A percentile compares a stretch with the other conserved stretches of the same genome.
Evolutionary conservation across 2,888 invertebrate genomes (phyloP).

Genomic region (Eristalinus aeneus): DNA sequence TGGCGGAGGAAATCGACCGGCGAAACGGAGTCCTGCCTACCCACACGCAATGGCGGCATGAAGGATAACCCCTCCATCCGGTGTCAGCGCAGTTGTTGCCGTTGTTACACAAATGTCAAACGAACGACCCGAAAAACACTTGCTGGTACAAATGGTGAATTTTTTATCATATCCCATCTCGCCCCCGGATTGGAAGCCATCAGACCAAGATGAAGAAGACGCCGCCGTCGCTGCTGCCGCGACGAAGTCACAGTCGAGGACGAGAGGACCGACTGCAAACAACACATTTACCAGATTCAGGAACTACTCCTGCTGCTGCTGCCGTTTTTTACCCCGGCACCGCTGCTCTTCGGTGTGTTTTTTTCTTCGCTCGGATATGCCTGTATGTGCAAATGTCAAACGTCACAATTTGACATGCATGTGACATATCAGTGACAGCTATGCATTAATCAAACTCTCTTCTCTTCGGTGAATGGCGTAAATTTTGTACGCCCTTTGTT

Average conservation of each 20-base stretch:
- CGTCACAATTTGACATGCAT: constrained; percentile 81
- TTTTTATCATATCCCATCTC: constrained; percentile 65
- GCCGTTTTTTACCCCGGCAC: neutral
- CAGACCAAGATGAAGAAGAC: constrained; percentile 59
- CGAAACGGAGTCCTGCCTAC: constrained; percentile 44
- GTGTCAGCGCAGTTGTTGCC: constrained; percentile 23
- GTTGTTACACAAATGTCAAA: constrained; percentile 69
- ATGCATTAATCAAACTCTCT: constrained; percentile 81
- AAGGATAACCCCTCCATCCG: constrained; percentile 56
- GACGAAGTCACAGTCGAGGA: constrained; percentile 31
- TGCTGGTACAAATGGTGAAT: constrained; percentile 70
- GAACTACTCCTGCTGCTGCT: constrained; percentile 40
- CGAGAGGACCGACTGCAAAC: constrained; percentile 54
- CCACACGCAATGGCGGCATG: constrained; percentile 40
- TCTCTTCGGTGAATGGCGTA: constrained; percentile 75
- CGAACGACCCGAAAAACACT: constrained; percentile 68
- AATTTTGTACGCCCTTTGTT: constrained; percentile 73
- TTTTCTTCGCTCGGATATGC: constrained; percentile 42
- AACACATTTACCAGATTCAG: constrained; percentile 64
- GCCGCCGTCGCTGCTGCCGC: constrained; percentile 3
- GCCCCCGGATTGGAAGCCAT: constrained; percentile 55
- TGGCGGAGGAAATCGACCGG: constrained; percentile 41
- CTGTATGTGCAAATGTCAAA: constrained; percentile 79
- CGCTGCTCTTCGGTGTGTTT: neutral
- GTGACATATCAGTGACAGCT: constrained; percentile 82